Evolutionary conservation across 2,797 vertebrate genomes (phyloP), one percentile per base, ranked within the genome.

Genomic region (Taenioides sp.): DNA sequence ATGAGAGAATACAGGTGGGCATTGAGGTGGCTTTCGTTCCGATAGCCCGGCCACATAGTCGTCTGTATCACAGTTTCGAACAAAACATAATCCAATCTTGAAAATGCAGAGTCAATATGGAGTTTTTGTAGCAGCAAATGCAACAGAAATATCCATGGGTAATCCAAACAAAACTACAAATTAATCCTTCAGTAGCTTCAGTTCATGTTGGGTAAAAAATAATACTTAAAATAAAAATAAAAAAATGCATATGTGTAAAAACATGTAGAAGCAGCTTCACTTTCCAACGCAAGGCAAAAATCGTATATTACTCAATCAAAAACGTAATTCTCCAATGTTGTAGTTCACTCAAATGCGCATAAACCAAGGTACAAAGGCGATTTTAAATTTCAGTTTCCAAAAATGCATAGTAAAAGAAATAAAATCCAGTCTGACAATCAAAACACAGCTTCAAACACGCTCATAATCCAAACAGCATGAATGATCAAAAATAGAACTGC

Each of bases 1-100:
- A 99, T 98, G 89, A 93, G 95, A 68, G 95, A 94, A 86, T 94
- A 94, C 91, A 98, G 93, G 92, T 95, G 94, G 82, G 95, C 92
- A 70, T 95, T 96, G 83, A 97, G 94, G n/a, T 88, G 86, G 75
- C 92, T 79, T 81, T 95, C 93, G 62, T 91, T 92, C 92, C 91
- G 89, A 88, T 92, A 92, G 72, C 91, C 84, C 0, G 89, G 88
- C 94, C 94, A 94, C 94, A 94, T 96, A 1, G 0, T 77, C 70
- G 37, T 25, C 22, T 0, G 37, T 16, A 50, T 74, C 83, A 37
- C 17, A 7, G 18, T 61, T 61, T n/a, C 11, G 6, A 10, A n/a
- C 7, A 10, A 61, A 18, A 27, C 59, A 55, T 55, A 55, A 55
- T 55, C 54, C 54, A 4, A 55, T 14, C 12, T 47, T 47, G 12